Evolutionary conservation across 2,113 vertebrate species (phyloP), one percentile per base, ranked within the genome.

Genomic region (Ptychochromis oligacanthus): DNA sequence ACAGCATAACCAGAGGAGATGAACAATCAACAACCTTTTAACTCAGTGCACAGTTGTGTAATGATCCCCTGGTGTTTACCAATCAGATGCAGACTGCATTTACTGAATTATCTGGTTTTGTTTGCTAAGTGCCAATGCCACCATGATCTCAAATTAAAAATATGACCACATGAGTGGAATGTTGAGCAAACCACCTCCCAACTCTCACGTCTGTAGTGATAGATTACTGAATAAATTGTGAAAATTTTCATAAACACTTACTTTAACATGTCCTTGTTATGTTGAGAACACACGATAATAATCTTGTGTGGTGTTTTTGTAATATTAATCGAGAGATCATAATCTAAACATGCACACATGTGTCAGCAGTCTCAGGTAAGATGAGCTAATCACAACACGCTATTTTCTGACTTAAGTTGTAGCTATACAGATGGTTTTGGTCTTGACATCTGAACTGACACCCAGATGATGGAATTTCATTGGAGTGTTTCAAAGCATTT

Each of bases 21-120:
- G 70, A 75, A 83, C 79, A 88, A 93, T 89, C 57, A 89, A 80
- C 79, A 75, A 28, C 77, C 77, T 88, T 89, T 89, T 79, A 88
- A 83, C 83, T 78, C 75, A 22, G 61, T 55, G 56, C 70, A 75
- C 74, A 82, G 78, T 89, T 79, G 74, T 67, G 65, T 80, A 89
- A 88, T 60, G 57, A 85, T 83, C 77, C 84, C 78, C 36, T 80
- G 46, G 55, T 40, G 83, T 64, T 83, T 59, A 61, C 46, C 77
- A 88, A 88, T 89, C 83, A 82, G 62, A 88, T 81, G 31, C 75
- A 87, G 77, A 52, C 83, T 74, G 59, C 82, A 86, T 87, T 90
- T 89, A 88, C 77, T 77, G 67, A 90, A 86, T 89, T 79, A 86
- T 89, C 75, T 80, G 88, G 87, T 88, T 79, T 86, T 74, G 57